These are phyloP conservation scores for Brachyptera risi DNA, from an alignment of 2,888 invertebrate genomes.

Conservation along the genomic window DNA sequence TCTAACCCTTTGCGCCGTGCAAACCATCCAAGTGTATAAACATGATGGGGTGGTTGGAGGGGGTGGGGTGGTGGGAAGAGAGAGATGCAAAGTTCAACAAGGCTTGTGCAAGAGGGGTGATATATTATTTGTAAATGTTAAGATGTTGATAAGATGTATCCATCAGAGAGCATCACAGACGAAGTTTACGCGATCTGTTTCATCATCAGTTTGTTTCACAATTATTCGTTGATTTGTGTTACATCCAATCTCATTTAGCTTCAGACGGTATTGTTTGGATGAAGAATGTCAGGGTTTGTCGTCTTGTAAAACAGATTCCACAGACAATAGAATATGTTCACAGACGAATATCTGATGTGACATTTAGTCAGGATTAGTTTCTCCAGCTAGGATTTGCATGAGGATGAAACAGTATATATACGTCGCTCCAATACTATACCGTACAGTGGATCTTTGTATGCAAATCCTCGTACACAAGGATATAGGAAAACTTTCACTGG, in stretches of 20 bases:
- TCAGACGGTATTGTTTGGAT: not conserved
- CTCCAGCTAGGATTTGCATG: too few relatives aligned
- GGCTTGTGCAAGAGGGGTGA: slow-evolving; percentile 14
- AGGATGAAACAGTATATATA: too few relatives aligned
- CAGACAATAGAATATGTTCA: not conserved
- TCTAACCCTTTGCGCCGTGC: not conserved
- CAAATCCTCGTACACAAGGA: not conserved
- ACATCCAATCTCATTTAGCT: too few relatives aligned
- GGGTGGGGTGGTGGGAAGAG: too few relatives aligned
- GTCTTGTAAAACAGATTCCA: not conserved
- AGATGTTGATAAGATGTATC: slow-evolving; percentile 9
- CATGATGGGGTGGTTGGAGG: too few relatives aligned
- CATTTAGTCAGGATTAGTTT: too few relatives aligned
- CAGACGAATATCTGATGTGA: too few relatives aligned
- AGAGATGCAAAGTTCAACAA: not conserved
- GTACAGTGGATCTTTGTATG: slow-evolving; percentile 10
- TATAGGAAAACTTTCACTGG: not conserved
- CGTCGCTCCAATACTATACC: not conserved
- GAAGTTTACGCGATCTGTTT: not conserved
- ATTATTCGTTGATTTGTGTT: slow-evolving; percentile 9
- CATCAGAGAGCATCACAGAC: not conserved
- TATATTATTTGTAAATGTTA: slow-evolving; percentile 9
- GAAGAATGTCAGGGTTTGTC: not conserved
- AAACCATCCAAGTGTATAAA: not conserved
- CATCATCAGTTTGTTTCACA: slow-evolving; percentile 17